Evolutionary conservation across 2,113 vertebrate species (phyloP).

Genomic region (Cervus canadensis): DNA sequence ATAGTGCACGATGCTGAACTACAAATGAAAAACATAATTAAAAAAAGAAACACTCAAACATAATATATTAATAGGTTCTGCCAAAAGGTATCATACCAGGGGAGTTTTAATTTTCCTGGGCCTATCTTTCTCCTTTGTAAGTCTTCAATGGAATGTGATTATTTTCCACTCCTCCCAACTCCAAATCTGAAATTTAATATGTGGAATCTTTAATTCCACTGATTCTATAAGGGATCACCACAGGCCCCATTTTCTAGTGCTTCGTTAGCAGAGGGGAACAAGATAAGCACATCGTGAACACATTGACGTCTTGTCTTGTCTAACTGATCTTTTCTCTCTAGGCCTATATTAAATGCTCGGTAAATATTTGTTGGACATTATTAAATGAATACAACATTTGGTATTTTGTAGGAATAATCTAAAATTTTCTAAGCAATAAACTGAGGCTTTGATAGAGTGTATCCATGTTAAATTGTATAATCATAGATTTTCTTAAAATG

Average conservation of each 20-base stretch:
- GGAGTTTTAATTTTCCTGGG: not conserved
- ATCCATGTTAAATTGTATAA: not conserved
- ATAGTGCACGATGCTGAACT: not conserved
- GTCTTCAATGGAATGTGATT: not conserved
- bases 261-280: not conserved
- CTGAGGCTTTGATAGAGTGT: not conserved
- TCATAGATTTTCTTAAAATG: conserved; percentile 10
- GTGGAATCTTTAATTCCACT: not conserved
- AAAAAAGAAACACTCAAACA: conserved; percentile 1
- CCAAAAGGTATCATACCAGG: not conserved
- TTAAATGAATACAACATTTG: not conserved
- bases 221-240: not conserved
- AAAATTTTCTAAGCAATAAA: not conserved
- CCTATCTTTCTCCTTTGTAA: not conserved
- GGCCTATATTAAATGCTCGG: conserved; percentile 25
- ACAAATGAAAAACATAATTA: not conserved
- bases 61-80: not conserved
- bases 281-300: not conserved
- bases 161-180: not conserved
- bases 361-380: not conserved
- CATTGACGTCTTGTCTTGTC: not conserved
- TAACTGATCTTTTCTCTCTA: not conserved
- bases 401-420: not conserved
- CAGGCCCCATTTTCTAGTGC: not conserved
- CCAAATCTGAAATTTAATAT: not conserved